These are phyloP conservation scores for Pleuronectes platessa DNA, from an alignment of 2,113 vertebrate genomes.

Conservation along the genomic window DNA sequence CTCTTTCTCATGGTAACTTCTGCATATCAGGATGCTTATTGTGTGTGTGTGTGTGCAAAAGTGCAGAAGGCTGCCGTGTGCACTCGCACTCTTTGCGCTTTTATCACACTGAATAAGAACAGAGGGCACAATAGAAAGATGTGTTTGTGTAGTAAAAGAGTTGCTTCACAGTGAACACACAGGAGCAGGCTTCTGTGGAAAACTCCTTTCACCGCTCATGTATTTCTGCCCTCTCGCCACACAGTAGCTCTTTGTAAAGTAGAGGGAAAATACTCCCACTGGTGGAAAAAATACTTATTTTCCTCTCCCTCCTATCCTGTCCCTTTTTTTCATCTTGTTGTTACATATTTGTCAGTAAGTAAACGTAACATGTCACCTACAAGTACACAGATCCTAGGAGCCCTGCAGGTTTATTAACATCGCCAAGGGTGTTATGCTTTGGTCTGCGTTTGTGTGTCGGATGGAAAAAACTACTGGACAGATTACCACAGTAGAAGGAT, in stretches of 20 bases:
- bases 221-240: slow-evolving; percentile 39
- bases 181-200: slow-evolving; percentile 60
- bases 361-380: slow-evolving; percentile 28
- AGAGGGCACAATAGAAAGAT: slow-evolving; percentile 13
- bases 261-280: slow-evolving; percentile 53
- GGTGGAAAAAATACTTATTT: slow-evolving; percentile 20
- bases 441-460: background rate
- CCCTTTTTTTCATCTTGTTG: slow-evolving; percentile 4
- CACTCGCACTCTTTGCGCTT: slow-evolving; percentile 26
- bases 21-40: background rate
- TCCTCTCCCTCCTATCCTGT: slow-evolving; percentile 16
- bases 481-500: background rate
- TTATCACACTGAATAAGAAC: slow-evolving; percentile 29
- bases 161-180: slow-evolving; percentile 1
- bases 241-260: slow-evolving; percentile 74
- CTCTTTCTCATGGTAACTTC: slow-evolving; percentile 33
- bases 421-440: too few species aligned
- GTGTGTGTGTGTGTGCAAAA: too few species aligned
- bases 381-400: background rate
- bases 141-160: slow-evolving; percentile 7
- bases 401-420: background rate
- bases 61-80: background rate
- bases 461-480: background rate
- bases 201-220: slow-evolving; percentile 37
- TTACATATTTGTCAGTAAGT: slow-evolving; percentile 42